A percentile compares a stretch with the other conserved stretches of the same genome.
Evolutionary conservation across 2,113 vertebrate genomes (phyloP).

Genomic region (Isurus oxyrinchus): DNA sequence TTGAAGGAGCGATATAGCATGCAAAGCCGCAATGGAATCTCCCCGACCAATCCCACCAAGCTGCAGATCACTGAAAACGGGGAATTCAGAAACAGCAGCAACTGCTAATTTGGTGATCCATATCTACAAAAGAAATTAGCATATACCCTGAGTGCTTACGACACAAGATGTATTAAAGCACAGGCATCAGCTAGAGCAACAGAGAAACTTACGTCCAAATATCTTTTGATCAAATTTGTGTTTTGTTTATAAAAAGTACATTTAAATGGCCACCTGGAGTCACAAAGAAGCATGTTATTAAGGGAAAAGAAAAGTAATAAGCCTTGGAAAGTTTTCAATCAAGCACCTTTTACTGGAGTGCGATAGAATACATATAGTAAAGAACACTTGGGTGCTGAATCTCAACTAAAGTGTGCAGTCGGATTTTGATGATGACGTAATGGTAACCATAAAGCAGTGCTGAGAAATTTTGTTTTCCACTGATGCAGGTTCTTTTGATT

Average conservation of each 20-base stretch:
- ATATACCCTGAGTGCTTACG: slow-evolving; percentile 47
- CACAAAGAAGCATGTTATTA: background rate
- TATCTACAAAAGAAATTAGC: slow-evolving; percentile 44
- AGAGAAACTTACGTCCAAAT: background rate
- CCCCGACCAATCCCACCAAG: slow-evolving; percentile 97
- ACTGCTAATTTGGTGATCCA: slow-evolving; percentile 70
- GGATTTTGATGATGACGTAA: background rate
- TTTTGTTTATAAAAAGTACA: slow-evolving; percentile 22
- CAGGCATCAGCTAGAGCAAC: background rate
- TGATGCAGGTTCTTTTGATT: background rate
- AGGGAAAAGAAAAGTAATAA: background rate
- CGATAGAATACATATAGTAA: background rate
- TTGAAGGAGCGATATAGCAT: slow-evolving; percentile 99
- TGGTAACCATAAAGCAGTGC: background rate
- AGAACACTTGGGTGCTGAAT: background rate
- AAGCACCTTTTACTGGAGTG: background rate
- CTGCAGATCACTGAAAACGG: slow-evolving; percentile 99
- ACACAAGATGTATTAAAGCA: background rate
- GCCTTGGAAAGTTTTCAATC: background rate
- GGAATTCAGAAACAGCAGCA: slow-evolving; percentile 99
- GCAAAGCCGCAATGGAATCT: slow-evolving; percentile 97
- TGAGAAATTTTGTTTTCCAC: background rate
- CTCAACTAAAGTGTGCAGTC: background rate
- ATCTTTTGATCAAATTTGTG: slow-evolving; percentile 16
- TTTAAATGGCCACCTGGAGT: background rate